These are phyloP conservation scores for Meles meles DNA, from an alignment of 2,113 vertebrate species.

Conservation along the genomic window DNA sequence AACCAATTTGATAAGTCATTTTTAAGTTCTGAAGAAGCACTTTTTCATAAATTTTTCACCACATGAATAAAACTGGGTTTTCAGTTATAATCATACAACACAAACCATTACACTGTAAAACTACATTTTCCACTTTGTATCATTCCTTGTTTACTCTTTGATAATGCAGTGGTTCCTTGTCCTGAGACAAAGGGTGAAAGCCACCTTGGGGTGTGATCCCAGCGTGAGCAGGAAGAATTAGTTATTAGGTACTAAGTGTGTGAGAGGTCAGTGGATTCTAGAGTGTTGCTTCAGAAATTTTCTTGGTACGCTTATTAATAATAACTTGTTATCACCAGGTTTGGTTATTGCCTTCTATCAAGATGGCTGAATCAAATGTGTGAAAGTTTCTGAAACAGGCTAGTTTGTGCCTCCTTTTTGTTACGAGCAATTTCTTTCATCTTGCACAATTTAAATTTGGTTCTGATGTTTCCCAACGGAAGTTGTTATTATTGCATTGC, in stretches of 20 bases:
- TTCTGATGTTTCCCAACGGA: conserved; percentile 4
- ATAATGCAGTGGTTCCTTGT: neutral
- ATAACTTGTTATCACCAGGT: neutral
- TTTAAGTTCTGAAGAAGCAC: neutral
- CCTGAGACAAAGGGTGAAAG: neutral
- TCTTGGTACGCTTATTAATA: too few species aligned
- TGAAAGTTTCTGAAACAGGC: neutral
- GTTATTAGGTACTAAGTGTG: too few species aligned
- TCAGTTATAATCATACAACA: neutral
- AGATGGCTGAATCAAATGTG: neutral
- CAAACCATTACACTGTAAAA: neutral
- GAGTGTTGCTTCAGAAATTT: neutral
- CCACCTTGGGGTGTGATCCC: neutral
- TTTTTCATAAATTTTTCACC: conserved; percentile 20
- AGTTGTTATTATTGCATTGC: neutral
- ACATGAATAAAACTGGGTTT: conserved; percentile 8
- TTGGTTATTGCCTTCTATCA: neutral
- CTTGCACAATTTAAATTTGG: neutral
- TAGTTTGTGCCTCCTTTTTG: neutral
- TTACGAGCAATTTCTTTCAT: neutral
- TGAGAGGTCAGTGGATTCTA: neutral
- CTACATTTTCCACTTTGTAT: neutral
- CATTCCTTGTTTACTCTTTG: neutral
- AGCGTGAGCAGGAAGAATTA: neutral
- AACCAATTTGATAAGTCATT: conserved; percentile 7